Conservation (phyloP, 1,140 invertebrate genomes). For the Calephelis virginiensis region DNA sequence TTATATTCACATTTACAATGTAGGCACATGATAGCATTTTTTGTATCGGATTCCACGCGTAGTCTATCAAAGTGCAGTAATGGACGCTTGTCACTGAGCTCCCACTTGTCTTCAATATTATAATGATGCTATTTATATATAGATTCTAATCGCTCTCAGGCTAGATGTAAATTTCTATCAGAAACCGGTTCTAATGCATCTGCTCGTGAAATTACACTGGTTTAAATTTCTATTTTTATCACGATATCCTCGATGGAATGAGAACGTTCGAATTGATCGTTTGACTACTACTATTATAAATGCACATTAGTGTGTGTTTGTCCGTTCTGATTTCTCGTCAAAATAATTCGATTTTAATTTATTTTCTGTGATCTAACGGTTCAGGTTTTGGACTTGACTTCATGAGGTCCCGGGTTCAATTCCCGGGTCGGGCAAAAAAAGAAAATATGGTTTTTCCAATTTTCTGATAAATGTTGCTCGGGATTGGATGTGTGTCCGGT, state of each 20-base stretch:
- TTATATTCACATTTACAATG: conserved; percentile 3
- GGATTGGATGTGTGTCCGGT: no score
- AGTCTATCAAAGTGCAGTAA: conserved; percentile 9
- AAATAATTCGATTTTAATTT: no score
- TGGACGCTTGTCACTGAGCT: background rate
- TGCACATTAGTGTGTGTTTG: no score
- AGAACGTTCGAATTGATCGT: background rate
- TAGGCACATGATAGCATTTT: conserved; percentile 3
- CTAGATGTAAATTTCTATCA: conserved; percentile 12
- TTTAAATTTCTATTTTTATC: conserved; percentile 2
- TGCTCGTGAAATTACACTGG: conserved; percentile 11
- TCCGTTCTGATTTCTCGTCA: no score
- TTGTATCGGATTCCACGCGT: background rate
- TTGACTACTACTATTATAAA: no score
- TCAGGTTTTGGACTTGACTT: no score
- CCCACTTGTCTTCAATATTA: background rate
- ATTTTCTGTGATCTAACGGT: no score
- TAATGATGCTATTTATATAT: background rate
- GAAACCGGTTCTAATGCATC: conserved; percentile 8
- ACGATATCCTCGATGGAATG: background rate
- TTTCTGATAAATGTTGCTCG: no score
- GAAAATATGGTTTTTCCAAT: no score
- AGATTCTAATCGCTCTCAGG: conserved; percentile 2
- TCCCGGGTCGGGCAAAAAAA: no score
- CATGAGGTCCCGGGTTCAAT: no score